Conservation (phyloP, 2,113 vertebrate genomes). For the Gadus macrocephalus region DNA sequence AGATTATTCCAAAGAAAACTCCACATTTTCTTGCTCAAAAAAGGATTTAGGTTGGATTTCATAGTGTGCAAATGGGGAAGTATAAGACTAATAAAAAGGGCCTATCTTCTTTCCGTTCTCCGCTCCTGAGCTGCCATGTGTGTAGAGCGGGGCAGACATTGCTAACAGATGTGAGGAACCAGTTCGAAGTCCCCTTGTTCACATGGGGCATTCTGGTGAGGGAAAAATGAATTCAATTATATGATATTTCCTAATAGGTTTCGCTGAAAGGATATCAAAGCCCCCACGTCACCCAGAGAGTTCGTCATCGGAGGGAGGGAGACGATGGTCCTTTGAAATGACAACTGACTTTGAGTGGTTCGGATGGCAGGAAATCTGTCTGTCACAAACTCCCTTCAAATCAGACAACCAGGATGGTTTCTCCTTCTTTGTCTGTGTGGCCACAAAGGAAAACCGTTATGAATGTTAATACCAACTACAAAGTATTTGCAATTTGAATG, state of each 20-base stretch:
- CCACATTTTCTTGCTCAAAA: slow-evolving; percentile 27
- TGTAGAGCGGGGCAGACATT: slow-evolving; percentile 39
- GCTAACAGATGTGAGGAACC: slow-evolving; percentile 60
- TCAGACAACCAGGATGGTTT: background rate
- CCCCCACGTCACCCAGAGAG: slow-evolving; percentile 21
- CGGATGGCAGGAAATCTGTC: slow-evolving; percentile 21
- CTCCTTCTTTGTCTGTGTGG: background rate
- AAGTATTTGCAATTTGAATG: too few species aligned
- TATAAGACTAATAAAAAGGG: slow-evolving; percentile 27
- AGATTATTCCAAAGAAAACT: slow-evolving; percentile 19
- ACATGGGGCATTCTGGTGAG: slow-evolving; percentile 35
- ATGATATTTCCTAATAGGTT: slow-evolving; percentile 55
- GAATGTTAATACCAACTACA: background rate
- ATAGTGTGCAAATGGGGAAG: slow-evolving; percentile 48
- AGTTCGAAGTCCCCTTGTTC: slow-evolving; percentile 39
- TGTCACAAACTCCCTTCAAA: background rate
- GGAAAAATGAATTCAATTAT: slow-evolving; percentile 41
- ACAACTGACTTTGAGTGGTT: slow-evolving; percentile 33
- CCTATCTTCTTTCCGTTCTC: slow-evolving; percentile 20
- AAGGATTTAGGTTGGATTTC: slow-evolving; percentile 37
- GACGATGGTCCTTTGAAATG: slow-evolving; percentile 53
- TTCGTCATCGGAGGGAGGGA: slow-evolving; percentile 44
- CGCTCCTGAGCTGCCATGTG: slow-evolving; percentile 10
- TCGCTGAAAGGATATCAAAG: slow-evolving; percentile 54
- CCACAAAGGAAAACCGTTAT: slow-evolving; percentile 21